Evolutionary conservation across 2,113 vertebrate species (phyloP).

Genomic region (Poeciliopsis prolifica): DNA sequence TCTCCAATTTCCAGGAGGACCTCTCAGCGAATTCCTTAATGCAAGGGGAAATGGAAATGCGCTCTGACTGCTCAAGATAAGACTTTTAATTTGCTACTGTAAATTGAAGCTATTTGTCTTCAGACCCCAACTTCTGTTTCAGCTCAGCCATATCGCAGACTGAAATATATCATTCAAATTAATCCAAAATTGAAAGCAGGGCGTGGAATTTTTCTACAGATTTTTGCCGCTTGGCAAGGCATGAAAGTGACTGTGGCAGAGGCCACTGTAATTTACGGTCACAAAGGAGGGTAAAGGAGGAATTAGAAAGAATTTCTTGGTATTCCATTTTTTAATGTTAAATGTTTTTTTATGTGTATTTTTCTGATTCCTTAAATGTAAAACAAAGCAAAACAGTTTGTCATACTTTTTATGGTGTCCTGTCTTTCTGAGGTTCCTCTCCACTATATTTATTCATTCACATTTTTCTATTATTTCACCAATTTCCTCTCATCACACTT

Average conservation of each 20-base stretch:
- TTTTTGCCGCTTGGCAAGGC: constrained; percentile 43
- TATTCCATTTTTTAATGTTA: constrained; percentile 24
- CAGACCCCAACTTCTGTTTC: constrained; percentile 72
- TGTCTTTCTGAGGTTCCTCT: neutral
- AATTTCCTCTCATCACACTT: constrained; percentile 49
- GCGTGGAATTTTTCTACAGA: constrained; percentile 2
- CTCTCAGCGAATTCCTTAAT: constrained; percentile 67
- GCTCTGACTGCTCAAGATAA: constrained; percentile 71
- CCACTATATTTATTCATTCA: constrained; percentile 25
- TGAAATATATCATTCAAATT: constrained; percentile 71
- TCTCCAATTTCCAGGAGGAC: constrained; percentile 58
- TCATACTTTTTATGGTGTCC: constrained; percentile 3
- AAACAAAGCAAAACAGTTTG: constrained; percentile 7
- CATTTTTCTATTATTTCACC: constrained; percentile 39
- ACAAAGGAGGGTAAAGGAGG: constrained; percentile 26
- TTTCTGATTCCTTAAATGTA: constrained; percentile 7
- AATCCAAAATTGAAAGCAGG: constrained; percentile 37
- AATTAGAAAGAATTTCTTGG: constrained; percentile 8
- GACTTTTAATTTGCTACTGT: constrained; percentile 77
- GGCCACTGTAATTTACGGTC: constrained; percentile 30
- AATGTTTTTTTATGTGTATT: neutral
- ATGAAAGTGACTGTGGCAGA: constrained; percentile 57
- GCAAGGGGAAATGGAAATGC: constrained; percentile 69
- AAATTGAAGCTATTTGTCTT: constrained; percentile 79
- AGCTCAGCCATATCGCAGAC: constrained; percentile 64